Evolutionary conservation across 2,888 invertebrate genomes (phyloP), one percentile per base, ranked within the genome.

Genomic region (Micoletzkya japonica): DNA sequence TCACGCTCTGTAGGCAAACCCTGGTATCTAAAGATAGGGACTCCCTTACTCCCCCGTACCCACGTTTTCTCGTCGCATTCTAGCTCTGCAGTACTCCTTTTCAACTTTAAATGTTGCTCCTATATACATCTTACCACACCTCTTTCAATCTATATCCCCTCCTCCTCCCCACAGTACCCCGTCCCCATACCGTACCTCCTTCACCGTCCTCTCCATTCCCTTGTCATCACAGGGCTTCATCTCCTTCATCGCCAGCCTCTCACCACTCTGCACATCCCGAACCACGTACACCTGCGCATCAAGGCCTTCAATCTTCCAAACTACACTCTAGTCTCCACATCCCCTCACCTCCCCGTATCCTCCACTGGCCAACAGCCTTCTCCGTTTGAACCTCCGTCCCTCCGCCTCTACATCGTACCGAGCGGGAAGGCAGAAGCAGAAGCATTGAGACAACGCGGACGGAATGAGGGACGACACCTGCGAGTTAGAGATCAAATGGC

Each of bases 321-420:
- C 32, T 10, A 4, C 26, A n/a, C 26, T 56, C 28, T 24, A 50
- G 20, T 50, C 20, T 20, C 6, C 24, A 50, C 56, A 56, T 14
- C 52, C 4, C 10, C 39, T 10, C 1, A 76, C 77, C 70, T 77
- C 70, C 3, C 73, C 72, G 37, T 75, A 78, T 70, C 78, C 78
- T 32, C 82, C 92, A 87, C 92, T 91, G 64, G 91, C 92, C 59
- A 93, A 88, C 81, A 90, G 89, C 82, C 91, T 91, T 69, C 87
- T 82, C 10, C 92, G 88, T 63, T 88, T 89, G 84, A 91, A 92
- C 83, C 90, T 90, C 73, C 90, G 89, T 44, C 90, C 90, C 85
- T 92, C 91, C 64, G 93, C 90, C 68, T 88, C 88, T 36, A 93
- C 86, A 7, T 89, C 89, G 87, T 92, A 91, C 82, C 90, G 90